phyloP scores from a whole-genome alignment of 2,113 vertebrate species.

The Periophthalmodon schlosseri region DNA sequence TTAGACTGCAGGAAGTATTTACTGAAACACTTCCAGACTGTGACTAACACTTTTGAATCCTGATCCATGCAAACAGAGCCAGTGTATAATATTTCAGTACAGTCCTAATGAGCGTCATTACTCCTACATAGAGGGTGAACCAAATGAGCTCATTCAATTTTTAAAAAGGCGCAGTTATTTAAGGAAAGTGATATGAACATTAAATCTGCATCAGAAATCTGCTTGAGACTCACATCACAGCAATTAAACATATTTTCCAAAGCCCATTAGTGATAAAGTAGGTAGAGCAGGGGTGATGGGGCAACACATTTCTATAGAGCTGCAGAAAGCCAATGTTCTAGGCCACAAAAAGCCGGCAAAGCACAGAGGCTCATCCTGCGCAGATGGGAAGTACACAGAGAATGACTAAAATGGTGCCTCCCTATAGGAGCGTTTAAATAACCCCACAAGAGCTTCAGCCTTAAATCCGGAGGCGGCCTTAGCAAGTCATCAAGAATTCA shows the following conservation, averaged over 20 bases:
- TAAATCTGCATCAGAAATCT: slow-evolving; percentile 68
- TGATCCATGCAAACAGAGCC: slow-evolving; percentile 42
- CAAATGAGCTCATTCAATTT: slow-evolving; percentile 72
- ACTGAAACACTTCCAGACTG: slow-evolving; percentile 25
- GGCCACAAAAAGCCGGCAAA: slow-evolving; percentile 33
- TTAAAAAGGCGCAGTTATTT: slow-evolving; percentile 71
- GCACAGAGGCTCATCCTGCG: slow-evolving; percentile 28
- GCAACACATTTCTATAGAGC: slow-evolving; percentile 21
- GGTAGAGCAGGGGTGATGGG: slow-evolving; percentile 32
- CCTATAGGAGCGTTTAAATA: slow-evolving; percentile 23
- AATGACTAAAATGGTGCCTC: slow-evolving; percentile 30
- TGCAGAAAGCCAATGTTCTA: slow-evolving; percentile 10
- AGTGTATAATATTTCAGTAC: slow-evolving; percentile 61
- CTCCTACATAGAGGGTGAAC: slow-evolving; percentile 60
- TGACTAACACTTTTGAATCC: slow-evolving; percentile 35
- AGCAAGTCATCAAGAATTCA: slow-evolving; percentile 19
- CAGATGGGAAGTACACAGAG: slow-evolving; percentile 33
- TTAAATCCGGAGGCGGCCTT: slow-evolving; percentile 4
- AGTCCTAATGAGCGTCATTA: slow-evolving; percentile 73
- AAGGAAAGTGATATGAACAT: slow-evolving; percentile 67
- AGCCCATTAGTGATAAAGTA: slow-evolving; percentile 60
- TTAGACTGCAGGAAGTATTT: slow-evolving; percentile 36
- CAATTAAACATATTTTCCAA: slow-evolving; percentile 66
- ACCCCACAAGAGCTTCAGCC: slow-evolving; percentile 29
- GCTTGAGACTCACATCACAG: slow-evolving; percentile 59